These are phyloP conservation scores for Apamea epomidion DNA, from an alignment of 2,888 invertebrate genomes.

Conservation along the genomic window DNA sequence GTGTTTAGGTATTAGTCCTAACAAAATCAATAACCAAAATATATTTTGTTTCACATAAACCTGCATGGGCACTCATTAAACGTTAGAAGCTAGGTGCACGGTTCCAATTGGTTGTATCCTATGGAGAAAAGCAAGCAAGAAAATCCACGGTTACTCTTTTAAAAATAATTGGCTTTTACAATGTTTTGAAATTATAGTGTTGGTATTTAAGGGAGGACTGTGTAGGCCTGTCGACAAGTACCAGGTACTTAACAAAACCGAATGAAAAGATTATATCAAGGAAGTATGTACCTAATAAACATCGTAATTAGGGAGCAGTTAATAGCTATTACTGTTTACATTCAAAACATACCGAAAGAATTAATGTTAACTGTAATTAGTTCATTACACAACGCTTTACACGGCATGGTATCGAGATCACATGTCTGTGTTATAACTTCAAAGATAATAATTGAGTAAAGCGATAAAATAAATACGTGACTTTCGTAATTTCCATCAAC, in stretches of 20 bases:
- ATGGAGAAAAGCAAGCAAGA: background rate
- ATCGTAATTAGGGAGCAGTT: background rate
- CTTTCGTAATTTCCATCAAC: conserved; percentile 10
- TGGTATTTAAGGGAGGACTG: background rate
- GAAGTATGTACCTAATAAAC: background rate
- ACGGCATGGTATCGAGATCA: conserved; percentile 8
- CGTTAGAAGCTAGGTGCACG: background rate
- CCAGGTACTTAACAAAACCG: background rate
- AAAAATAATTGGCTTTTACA: background rate
- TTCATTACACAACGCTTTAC: conserved; percentile 13
- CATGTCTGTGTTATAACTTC: conserved; percentile 16
- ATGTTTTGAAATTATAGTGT: background rate
- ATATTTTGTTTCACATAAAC: background rate
- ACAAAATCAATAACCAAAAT: background rate
- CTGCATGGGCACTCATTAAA: too few species aligned
- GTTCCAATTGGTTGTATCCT: background rate
- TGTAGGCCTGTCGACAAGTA: background rate
- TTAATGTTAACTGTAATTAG: too few species aligned
- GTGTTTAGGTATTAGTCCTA: background rate
- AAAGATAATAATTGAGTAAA: conserved; percentile 39
- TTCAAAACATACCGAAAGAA: background rate
- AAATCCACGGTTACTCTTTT: background rate
- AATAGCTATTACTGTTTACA: background rate
- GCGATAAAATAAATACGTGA: conserved; percentile 48
- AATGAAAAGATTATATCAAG: background rate